Base-by-base conservation (phyloP, 1,140 invertebrate genomes). In the Epicauta chinensis region DNA sequence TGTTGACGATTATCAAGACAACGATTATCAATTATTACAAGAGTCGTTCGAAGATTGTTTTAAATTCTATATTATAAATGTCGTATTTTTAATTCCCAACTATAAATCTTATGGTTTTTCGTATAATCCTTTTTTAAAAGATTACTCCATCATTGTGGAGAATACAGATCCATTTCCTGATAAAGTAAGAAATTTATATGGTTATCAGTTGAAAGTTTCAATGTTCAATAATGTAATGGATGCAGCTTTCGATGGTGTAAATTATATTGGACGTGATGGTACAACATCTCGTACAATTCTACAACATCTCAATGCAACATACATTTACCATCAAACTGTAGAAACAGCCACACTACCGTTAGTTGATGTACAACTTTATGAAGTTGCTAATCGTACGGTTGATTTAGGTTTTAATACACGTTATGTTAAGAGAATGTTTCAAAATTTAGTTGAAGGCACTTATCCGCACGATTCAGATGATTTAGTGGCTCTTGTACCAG, bases 381-480 rank as follows among this genome's bases (percentile, higher is more conserved):
- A 47, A 10, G 34, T 47, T 10, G 45, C 32, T 10, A 36, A 47
- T 14, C 23, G 45, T 38, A n/a, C 38, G 1, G 45, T 17, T 2
- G 34, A 47, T 9, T 34, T 47, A 1, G 45, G 45, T 11, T 47
- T 47, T 11, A 47, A 37, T 14, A 47, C 45, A 7, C 45, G 45
- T 9, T 47, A 47, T 16, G 16, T 47, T 10, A 47, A 47, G 13
- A 29, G 13, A 3, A 47, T 38, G 14, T 47, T 47, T 16, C 11
- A 17, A 9, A 47, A 47, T 29, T 23, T 47, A n/a, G 38, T 47
- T 14, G 45, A 47, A n/a, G 38, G 38, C 10, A 47, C 45, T n/a
- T 47, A 47, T 36, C 45, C 45, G n/a, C 45, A 47, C 35, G 45
- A 47, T 13, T 17, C 34, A 1, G 45, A 47, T 16, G 35, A 47